These are phyloP conservation scores for Aegotheles bennettii DNA, from an alignment of 2,113 vertebrate genomes.

Conservation along the genomic window DNA sequence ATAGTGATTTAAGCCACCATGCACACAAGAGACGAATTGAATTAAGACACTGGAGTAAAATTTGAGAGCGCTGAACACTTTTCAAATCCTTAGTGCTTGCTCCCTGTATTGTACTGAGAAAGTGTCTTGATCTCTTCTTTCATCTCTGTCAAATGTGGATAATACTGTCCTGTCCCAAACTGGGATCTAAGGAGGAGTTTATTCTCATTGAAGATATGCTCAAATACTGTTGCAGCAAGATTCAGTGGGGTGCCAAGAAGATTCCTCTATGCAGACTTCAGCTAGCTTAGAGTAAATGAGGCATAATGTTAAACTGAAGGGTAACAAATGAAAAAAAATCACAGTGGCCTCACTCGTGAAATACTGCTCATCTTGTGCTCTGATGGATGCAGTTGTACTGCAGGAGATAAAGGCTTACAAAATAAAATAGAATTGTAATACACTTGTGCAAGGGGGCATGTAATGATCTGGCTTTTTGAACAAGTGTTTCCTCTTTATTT, in stretches of 20 bases:
- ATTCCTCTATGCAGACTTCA: neutral
- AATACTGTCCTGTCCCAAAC: neutral
- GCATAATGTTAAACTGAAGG: neutral
- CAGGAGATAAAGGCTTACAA: neutral
- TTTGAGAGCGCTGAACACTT: neutral
- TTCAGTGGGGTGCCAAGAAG: neutral
- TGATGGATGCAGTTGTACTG: neutral
- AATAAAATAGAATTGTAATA: neutral
- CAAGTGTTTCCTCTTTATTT: neutral
- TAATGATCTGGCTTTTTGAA: neutral
- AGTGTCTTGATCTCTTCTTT: neutral
- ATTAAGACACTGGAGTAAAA: neutral
- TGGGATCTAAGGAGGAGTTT: neutral
- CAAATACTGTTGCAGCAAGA: neutral
- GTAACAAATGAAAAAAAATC: neutral
- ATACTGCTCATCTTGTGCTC: neutral
- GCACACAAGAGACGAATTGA: neutral
- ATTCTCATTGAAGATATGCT: neutral
- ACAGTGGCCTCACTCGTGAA: neutral
- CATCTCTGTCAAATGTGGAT: neutral
- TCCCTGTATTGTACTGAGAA: neutral
- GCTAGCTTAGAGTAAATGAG: neutral
- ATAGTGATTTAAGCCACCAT: neutral
- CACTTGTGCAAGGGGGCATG: neutral
- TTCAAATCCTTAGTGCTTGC: accelerated